Evolutionary conservation across 2,797 vertebrate genomes (phyloP).

Genomic region (Malacoctenus gilli): DNA sequence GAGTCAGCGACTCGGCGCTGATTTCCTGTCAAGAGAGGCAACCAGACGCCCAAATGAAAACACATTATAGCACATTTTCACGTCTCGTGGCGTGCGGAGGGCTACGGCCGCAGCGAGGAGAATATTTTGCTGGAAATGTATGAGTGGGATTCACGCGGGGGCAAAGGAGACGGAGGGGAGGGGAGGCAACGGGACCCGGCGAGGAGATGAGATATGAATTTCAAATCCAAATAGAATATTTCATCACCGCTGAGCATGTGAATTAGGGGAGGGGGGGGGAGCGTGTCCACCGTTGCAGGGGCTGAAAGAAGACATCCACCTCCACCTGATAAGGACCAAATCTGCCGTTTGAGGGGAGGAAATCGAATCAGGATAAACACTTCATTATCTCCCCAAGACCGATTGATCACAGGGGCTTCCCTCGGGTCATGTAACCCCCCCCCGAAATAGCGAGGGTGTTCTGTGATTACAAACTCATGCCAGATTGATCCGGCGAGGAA

Average conservation of each 20-base stretch:
- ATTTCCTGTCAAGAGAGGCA: conserved; percentile 57
- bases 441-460: conserved; percentile 20
- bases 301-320: conserved; percentile 44
- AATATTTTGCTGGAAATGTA: conserved; percentile 53
- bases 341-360: conserved; percentile 13
- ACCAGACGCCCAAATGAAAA: conserved; percentile 59
- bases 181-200: conserved; percentile 40
- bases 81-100: conserved; percentile 58
- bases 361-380: conserved; percentile 16
- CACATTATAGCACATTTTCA: conserved; percentile 62
- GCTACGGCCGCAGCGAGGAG: conserved; percentile 39
- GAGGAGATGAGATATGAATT: conserved; percentile 64
- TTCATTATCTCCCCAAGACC: conserved; percentile 32
- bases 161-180: background rate
- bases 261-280: conserved; percentile 42
- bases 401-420: conserved; percentile 22
- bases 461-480: conserved; percentile 1
- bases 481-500: conserved; percentile 3
- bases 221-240: conserved; percentile 70
- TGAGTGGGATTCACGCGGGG: conserved; percentile 51
- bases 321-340: conserved; percentile 49
- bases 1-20: conserved; percentile 44
- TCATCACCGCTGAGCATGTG: conserved; percentile 66
- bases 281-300: conserved; percentile 43
- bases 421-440: background rate